These are phyloP conservation scores for Pseudomyrmex pallidus DNA, from an alignment of 1,140 invertebrate species.

Conservation along the genomic window DNA sequence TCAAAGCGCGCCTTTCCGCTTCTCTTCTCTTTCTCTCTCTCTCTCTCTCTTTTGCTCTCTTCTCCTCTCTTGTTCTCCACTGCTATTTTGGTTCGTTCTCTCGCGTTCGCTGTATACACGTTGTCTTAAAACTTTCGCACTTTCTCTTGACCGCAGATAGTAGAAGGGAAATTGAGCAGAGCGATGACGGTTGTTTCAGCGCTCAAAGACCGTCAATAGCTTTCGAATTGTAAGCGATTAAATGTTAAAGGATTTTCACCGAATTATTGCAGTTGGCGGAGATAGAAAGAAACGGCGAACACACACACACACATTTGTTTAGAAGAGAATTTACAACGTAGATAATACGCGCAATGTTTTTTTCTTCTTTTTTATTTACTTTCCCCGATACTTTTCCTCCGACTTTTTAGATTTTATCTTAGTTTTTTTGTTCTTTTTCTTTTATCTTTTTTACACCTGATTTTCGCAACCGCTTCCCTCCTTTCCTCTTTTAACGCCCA, in stretches of 20 bases:
- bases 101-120: constrained; percentile 45
- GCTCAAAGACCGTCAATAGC: background rate
- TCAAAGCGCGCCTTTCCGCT: constrained; percentile 78
- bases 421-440: background rate
- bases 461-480: constrained; percentile 26
- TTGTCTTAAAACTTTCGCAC: constrained; percentile 56
- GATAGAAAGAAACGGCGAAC: no score
- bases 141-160: constrained; percentile 47
- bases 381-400: background rate
- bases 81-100: constrained; percentile 50
- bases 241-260: background rate
- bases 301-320: no score
- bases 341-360: background rate
- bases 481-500: constrained; percentile 29
- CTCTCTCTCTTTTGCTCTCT: constrained; percentile 2
- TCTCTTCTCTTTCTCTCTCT: constrained; percentile 62
- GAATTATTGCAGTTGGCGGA: background rate
- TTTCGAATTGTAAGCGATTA: background rate
- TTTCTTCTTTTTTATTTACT: background rate
- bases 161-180: constrained; percentile 41
- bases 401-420: background rate
- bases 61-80: constrained; percentile 22
- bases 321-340: no score
- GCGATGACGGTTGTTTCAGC: constrained; percentile 1
- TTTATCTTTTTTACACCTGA: background rate